Percentiles rank a stretch among this genome's conserved stretches.
Conservation (phyloP, 2,113 vertebrate genomes). For the Odocoileus hemionus region DNA sequence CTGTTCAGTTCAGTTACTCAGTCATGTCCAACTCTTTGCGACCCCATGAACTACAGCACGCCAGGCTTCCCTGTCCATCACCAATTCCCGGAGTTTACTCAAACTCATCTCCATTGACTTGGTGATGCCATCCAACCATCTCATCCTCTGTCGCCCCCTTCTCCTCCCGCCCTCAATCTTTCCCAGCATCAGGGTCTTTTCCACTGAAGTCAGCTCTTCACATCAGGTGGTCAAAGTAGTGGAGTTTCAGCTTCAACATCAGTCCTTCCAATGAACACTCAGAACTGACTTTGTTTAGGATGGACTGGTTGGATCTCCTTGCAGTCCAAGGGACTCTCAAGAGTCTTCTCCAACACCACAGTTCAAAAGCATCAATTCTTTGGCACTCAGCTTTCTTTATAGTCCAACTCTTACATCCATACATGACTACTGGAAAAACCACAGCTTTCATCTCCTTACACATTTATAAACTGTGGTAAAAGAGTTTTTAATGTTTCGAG, state of each 20-base stretch:
- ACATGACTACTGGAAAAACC: background rate
- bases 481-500: background rate
- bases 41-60: background rate
- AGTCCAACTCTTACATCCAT: background rate
- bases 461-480: background rate
- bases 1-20: rapidly evolving
- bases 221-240: background rate
- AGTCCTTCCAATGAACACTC: background rate
- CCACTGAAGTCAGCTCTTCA: background rate
- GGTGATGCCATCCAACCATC: background rate
- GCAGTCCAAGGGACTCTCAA: background rate
- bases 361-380: background rate
- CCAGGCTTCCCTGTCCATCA: background rate
- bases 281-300: background rate
- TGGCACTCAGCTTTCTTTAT: background rate
- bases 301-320: background rate
- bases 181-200: background rate
- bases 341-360: background rate
- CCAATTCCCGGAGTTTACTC: background rate
- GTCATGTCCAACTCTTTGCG: background rate
- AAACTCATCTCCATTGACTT: background rate
- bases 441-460: background rate
- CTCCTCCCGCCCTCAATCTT: background rate
- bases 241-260: background rate
- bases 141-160: background rate